Evolutionary conservation across 2,113 vertebrate genomes (phyloP).

Genomic region (Dromaius novaehollandiae): DNA sequence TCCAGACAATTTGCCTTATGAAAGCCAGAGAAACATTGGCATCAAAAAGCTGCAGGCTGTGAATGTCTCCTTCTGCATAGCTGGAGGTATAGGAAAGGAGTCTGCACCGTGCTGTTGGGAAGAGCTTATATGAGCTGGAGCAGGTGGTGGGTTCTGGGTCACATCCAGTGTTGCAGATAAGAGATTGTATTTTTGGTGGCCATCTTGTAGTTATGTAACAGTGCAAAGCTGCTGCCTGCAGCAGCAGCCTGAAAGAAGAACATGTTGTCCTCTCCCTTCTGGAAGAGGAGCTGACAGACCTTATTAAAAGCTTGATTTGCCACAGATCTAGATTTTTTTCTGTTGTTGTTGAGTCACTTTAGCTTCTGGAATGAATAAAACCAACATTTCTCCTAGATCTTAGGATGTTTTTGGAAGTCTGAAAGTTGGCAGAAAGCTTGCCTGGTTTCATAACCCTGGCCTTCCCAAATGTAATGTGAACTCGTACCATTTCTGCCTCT

Average conservation of each 20-base stretch:
- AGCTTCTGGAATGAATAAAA: not conserved
- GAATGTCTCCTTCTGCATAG: not conserved
- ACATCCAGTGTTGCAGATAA: not conserved
- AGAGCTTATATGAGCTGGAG: accelerated
- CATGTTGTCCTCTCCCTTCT: not conserved
- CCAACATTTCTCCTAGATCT: not conserved
- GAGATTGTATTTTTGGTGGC: conserved; percentile 5
- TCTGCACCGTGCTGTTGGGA: accelerated
- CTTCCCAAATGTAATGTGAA: not conserved
- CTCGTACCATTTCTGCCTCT: not conserved
- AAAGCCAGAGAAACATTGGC: not conserved
- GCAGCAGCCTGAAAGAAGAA: not conserved
- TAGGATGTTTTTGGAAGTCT: not conserved
- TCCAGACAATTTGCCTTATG: accelerated
- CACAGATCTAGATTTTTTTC: not conserved
- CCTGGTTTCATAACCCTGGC: not conserved
- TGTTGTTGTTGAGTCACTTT: not conserved
- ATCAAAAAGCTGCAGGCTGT: not conserved
- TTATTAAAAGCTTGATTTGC: not conserved
- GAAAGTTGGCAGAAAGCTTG: not conserved
- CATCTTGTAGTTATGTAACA: conserved; percentile 12
- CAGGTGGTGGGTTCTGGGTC: not conserved
- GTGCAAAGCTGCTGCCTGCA: not conserved
- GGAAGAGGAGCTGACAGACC: not conserved
- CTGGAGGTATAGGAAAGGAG: too few relatives aligned